Evolutionary conservation across 2,888 invertebrate species (phyloP).

Genomic region (Chironomus tentans): DNA sequence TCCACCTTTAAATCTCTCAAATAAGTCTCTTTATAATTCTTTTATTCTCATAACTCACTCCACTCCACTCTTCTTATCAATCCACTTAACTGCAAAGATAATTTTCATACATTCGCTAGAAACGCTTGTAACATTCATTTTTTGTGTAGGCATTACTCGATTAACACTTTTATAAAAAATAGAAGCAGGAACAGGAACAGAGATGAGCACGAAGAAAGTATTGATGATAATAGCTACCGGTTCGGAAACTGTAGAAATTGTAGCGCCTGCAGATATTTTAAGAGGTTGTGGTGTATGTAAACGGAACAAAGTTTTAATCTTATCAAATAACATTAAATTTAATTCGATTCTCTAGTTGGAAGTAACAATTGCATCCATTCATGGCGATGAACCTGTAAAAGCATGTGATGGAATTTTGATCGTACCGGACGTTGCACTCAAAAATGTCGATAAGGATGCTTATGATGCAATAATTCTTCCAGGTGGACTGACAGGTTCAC

Average conservation of each 20-base stretch:
- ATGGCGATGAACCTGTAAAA: background rate
- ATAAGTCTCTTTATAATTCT: too few relatives aligned
- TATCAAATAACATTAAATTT: background rate
- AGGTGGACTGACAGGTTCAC: background rate
- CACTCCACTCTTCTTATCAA: too few relatives aligned
- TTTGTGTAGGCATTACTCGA: too few relatives aligned
- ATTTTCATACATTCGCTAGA: too few relatives aligned
- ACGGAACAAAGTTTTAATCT: background rate
- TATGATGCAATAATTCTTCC: slow-evolving; percentile 20
- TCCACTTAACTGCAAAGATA: too few relatives aligned
- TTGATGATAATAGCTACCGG: slow-evolving; percentile 4
- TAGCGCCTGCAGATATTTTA: slow-evolving; percentile 11
- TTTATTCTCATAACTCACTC: too few relatives aligned
- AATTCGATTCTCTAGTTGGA: background rate
- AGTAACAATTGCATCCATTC: slow-evolving; percentile 17
- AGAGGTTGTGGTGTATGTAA: background rate
- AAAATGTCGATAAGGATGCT: slow-evolving; percentile 4
- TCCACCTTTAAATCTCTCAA: too few relatives aligned
- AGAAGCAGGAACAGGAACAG: background rate
- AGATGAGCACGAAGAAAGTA: slow-evolving; percentile 4
- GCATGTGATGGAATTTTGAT: background rate
- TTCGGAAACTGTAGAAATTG: slow-evolving; percentile 25
- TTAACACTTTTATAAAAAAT: too few relatives aligned
- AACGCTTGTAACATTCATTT: too few relatives aligned
- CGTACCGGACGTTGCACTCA: slow-evolving; percentile 3